Percentiles rank a stretch among this genome's conserved stretches.
Evolutionary conservation across 30 jellyfish, hydroid and myxozoan genomes (phyloP).

Genomic region (Morbakka virulenta): DNA sequence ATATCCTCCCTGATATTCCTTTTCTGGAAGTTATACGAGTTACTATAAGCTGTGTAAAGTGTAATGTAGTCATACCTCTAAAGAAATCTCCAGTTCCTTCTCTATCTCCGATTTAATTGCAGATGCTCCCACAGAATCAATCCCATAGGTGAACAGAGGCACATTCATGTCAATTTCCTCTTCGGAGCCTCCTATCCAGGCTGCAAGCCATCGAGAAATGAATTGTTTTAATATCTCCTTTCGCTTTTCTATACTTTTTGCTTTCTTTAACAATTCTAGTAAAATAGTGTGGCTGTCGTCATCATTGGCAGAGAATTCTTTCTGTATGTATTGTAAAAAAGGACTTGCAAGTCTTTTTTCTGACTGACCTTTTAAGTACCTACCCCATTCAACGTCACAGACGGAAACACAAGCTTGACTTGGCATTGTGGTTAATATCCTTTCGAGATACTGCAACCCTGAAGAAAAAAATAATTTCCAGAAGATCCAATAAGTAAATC

Average conservation of each 20-base stretch:
- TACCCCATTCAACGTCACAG: slow-evolving; percentile 62
- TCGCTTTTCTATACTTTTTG: slow-evolving; percentile 22
- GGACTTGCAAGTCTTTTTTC: slow-evolving; percentile 24
- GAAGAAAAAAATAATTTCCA: too few species aligned
- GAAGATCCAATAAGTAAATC: too few species aligned
- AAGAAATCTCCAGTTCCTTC: slow-evolving; percentile 48
- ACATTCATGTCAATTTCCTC: slow-evolving; percentile 65
- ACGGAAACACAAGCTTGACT: slow-evolving; percentile 35
- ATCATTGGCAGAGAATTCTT: slow-evolving; percentile 25
- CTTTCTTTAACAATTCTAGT: slow-evolving; percentile 37
- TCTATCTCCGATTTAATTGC: slow-evolving; percentile 55
- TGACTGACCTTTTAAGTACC: slow-evolving; percentile 40
- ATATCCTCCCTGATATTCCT: too few species aligned
- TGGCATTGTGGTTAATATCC: slow-evolving; percentile 55
- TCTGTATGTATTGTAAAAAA: slow-evolving; percentile 34
- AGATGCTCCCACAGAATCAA: slow-evolving; percentile 71
- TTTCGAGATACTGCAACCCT: slow-evolving; percentile 57
- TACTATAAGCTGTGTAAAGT: too few species aligned
- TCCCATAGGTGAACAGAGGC: slow-evolving; percentile 61
- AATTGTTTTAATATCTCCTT: slow-evolving; percentile 25
- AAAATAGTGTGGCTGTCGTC: slow-evolving; percentile 7
- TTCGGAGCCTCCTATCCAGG: slow-evolving; percentile 67
- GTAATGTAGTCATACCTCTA: slow-evolving; percentile 48
- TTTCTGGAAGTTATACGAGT: too few species aligned
- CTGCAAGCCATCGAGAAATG: slow-evolving; percentile 55